A percentile compares a stretch with the other conserved stretches of the same genome.
Conservation (phyloP, 2,113 vertebrate species). For the Halcyon malimbica region DNA sequence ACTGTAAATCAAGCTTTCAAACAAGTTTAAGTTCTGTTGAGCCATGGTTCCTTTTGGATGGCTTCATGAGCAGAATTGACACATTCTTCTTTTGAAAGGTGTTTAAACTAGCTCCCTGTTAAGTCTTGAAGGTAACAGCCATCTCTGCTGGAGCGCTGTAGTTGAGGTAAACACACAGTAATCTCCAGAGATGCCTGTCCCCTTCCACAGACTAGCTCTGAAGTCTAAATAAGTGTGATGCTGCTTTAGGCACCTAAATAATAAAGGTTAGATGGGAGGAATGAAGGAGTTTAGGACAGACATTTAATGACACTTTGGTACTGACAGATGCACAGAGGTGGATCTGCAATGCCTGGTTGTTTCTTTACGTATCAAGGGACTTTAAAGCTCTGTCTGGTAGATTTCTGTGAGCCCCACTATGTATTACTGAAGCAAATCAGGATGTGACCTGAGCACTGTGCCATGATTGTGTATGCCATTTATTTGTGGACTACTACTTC, state of each 20-base stretch:
- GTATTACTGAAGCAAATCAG: neutral
- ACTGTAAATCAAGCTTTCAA: neutral
- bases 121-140: neutral
- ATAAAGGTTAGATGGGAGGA: neutral
- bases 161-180: neutral
- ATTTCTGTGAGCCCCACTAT: neutral
- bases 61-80: neutral
- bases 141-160: neutral
- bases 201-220: neutral
- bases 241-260: neutral
- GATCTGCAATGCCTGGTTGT: neutral
- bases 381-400: neutral
- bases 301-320: neutral
- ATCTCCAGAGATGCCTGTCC: neutral
- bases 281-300: neutral
- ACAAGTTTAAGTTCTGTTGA: neutral
- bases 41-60: neutral
- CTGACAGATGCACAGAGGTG: neutral
- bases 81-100: neutral
- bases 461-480: too few species aligned
- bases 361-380: neutral
- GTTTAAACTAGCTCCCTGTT: neutral
- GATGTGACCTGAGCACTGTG: neutral
- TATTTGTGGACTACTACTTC: neutral
- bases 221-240: neutral